Base-by-base conservation (phyloP, 1,140 invertebrate species). In the Kradibia gibbosae region DNA sequence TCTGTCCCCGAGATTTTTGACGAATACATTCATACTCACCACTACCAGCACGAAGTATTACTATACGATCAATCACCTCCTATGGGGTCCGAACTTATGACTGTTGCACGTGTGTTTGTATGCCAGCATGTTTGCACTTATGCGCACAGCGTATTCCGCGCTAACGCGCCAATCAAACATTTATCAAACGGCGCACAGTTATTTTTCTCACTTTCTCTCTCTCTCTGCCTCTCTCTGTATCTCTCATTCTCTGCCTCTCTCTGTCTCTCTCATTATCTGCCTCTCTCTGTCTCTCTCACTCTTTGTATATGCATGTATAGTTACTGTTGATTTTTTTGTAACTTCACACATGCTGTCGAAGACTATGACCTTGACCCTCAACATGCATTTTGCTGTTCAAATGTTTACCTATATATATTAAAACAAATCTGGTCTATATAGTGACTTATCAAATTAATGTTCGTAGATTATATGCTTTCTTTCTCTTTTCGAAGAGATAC, bases 1-100 rank as follows among this genome's bases (percentile, higher is more conserved):
- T 85, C 76, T 83, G 80, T 83, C 48, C 82, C 82, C 82, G 83
- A 82, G 81, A 87, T 87, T 87, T 88, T 85, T 87, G 87, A 87
- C 86, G 83, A 83, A 85, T 82, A 74, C 31, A 53, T 50, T 39
- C 80, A 53, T 79, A 71, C 81, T 84, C 83, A 72, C 78, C 34
- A 10, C 50, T 25, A 48, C 25, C 0, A 28, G 22, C 42, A 15
- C 72, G 78, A 25, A n/a, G 48, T 45, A n/a, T 3, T 8, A 34
- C n/a, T 22, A 25, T 48, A 81, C 80, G 82, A 85, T 86, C 85
- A 79, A 86, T 86, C 86, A 85, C 83, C 42, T 65, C 78, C 83
- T 83, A 75, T 76, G 79, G 78, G 67, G 77, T 77, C 25, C 39
- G 34, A 1, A 28, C 28, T 31, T 72, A 48, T 48, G 28, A 34